Evolutionary conservation across 2,888 invertebrate species (phyloP).

Genomic region (Gymnoscelis rufifasciata): DNA sequence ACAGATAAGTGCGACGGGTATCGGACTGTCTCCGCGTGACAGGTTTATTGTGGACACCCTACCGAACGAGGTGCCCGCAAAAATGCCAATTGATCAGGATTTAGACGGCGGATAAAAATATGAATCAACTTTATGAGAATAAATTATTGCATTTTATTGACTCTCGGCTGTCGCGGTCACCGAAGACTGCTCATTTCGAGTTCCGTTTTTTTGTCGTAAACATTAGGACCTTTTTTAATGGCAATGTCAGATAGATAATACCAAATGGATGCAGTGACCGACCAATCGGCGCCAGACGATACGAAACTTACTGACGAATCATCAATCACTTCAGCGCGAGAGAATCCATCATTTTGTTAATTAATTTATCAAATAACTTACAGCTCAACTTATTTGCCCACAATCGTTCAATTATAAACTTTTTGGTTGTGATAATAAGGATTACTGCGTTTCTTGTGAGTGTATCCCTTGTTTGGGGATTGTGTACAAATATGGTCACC

Average conservation of each 20-base stretch:
- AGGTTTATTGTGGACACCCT: constrained; percentile 75
- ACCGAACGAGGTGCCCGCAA: constrained; percentile 58
- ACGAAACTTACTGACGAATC: constrained; percentile 56
- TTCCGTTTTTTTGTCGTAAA: neutral
- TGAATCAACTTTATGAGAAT: constrained; percentile 21
- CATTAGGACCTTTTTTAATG: neutral
- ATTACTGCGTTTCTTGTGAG: neutral
- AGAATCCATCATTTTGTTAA: constrained; percentile 53
- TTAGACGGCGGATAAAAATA: constrained; percentile 26
- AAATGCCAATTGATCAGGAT: constrained; percentile 35
- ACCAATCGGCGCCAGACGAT: constrained; percentile 41
- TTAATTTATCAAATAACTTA: constrained; percentile 46
- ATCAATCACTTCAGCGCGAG: constrained; percentile 55
- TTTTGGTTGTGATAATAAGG: constrained; percentile 14
- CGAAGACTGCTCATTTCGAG: neutral
- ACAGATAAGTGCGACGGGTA: constrained; percentile 71
- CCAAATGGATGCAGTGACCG: constrained; percentile 23
- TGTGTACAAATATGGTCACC: constrained; percentile 39
- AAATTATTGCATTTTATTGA: constrained; percentile 19
- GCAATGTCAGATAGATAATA: neutral
- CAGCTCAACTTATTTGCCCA: constrained; percentile 15
- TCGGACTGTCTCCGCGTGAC: constrained; percentile 63
- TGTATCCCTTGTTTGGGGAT: constrained; percentile 14
- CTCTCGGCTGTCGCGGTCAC: neutral
- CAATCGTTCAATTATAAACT: constrained; percentile 23